These are phyloP conservation scores for Drosophila pectinifera DNA, from an alignment of 1,140 invertebrate species.

Conservation along the genomic window DNA sequence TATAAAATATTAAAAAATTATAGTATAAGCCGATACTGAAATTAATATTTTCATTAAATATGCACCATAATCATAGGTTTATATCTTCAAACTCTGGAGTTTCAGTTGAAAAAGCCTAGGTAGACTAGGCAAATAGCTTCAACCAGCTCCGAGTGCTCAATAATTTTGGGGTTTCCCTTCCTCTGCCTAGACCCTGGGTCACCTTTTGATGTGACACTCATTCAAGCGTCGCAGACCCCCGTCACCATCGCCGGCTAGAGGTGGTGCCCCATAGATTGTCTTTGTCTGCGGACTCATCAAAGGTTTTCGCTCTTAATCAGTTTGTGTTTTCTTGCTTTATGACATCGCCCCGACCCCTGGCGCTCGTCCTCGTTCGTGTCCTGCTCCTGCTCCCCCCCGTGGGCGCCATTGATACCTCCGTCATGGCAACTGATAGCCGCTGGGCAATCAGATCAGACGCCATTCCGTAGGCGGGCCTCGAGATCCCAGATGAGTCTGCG, in stretches of 20 bases:
- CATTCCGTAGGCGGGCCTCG: slow-evolving; percentile 12
- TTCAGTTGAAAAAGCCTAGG: no score
- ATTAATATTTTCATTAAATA: no score
- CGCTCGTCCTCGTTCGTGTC: background rate
- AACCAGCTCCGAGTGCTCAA: background rate
- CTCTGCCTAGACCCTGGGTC: background rate
- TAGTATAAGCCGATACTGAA: no score
- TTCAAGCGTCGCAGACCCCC: slow-evolving; percentile 8
- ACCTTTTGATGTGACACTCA: slow-evolving; percentile 36
- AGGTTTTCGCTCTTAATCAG: slow-evolving; percentile 51
- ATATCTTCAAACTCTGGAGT: no score
- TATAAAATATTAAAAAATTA: no score
- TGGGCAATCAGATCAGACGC: slow-evolving; percentile 49
- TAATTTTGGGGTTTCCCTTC: background rate
- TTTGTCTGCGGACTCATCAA: slow-evolving; percentile 40
- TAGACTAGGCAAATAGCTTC: no score
- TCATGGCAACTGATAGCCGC: slow-evolving; percentile 44
- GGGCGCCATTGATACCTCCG: slow-evolving; percentile 38
- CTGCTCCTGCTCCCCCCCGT: slow-evolving; percentile 14
- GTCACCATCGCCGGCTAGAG: background rate
- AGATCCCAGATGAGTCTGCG: slow-evolving; percentile 4
- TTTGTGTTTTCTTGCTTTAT: slow-evolving; percentile 50
- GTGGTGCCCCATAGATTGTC: slow-evolving; percentile 8
- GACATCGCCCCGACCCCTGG: slow-evolving; percentile 16
- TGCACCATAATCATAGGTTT: no score